These are phyloP conservation scores for Sebastes taczanowskii DNA, from an alignment of 2,797 vertebrate genomes.

Conservation along the genomic window DNA sequence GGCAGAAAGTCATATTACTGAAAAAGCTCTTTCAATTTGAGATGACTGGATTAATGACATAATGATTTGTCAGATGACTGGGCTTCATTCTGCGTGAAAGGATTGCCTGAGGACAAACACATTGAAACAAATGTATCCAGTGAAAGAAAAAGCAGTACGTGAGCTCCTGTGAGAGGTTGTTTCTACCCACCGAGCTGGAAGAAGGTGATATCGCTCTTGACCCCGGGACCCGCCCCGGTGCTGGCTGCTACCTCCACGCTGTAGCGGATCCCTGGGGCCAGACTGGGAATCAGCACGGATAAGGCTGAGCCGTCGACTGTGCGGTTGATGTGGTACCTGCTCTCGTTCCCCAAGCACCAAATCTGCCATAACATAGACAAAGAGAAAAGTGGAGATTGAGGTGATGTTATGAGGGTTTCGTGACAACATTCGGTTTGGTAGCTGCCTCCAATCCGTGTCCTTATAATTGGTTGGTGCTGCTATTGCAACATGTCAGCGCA, in stretches of 20 bases:
- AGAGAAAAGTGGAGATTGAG: constrained; percentile 23
- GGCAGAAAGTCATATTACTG: constrained; percentile 29
- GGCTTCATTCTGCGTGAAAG: background rate
- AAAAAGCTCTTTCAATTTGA: constrained; percentile 39
- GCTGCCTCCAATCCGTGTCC: constrained; percentile 12
- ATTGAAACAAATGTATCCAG: background rate
- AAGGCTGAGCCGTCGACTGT: constrained; percentile 92
- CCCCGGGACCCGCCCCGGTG: constrained; percentile 91
- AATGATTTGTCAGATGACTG: constrained; percentile 57
- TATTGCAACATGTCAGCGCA: constrained; percentile 7
- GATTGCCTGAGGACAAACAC: constrained; percentile 21
- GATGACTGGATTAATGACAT: constrained; percentile 52
- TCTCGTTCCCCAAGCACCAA: constrained; percentile 98
- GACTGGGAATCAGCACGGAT: constrained; percentile 90
- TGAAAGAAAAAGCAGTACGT: background rate
- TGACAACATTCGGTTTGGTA: constrained; percentile 27
- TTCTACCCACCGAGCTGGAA: constrained; percentile 92
- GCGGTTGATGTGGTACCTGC: constrained; percentile 94
- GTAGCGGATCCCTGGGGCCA: constrained; percentile 93
- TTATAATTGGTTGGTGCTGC: constrained; percentile 19
- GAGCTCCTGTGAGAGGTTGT: constrained; percentile 5
- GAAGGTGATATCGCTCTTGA: constrained; percentile 93
- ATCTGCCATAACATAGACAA: constrained; percentile 80
- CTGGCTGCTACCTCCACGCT: constrained; percentile 95
- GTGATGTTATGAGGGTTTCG: constrained; percentile 1